Percentiles rank a stretch among this genome's conserved stretches.
Conservation (phyloP, 1,140 invertebrate genomes). For the Diprion similis region DNA sequence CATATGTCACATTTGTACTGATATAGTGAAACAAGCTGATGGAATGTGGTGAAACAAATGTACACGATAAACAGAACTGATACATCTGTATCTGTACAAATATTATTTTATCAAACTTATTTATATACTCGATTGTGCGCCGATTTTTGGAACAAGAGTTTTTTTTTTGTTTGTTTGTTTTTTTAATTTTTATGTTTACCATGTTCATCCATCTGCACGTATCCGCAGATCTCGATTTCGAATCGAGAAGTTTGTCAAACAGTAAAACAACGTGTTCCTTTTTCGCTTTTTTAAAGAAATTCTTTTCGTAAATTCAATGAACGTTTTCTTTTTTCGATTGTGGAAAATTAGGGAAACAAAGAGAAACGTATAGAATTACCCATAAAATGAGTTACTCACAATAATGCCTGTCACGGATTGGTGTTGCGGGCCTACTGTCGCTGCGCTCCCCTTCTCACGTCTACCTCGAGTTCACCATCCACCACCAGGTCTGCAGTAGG, state of each 20-base stretch:
- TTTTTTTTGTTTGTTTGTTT: no score
- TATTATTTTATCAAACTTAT: no score
- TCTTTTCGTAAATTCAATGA: background rate
- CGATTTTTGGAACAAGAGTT: no score
- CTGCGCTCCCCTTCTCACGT: conserved; percentile 20
- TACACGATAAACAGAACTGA: no score
- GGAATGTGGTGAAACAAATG: no score
- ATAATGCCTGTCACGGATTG: conserved; percentile 57
- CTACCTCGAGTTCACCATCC: background rate
- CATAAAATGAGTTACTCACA: conserved; percentile 57
- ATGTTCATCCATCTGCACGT: background rate
- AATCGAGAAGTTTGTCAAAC: no score
- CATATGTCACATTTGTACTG: no score
- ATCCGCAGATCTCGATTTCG: background rate
- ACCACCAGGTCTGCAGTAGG: background rate
- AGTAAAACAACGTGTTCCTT: no score
- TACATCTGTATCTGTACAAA: no score
- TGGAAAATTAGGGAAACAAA: background rate
- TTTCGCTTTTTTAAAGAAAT: no score
- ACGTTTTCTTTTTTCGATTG: background rate
- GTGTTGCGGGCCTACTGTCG: conserved; percentile 59
- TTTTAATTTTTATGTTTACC: no score
- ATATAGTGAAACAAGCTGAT: background rate
- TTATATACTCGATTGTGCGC: no score
- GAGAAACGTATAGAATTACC: conserved; percentile 38